Evolutionary conservation across 2,797 vertebrate genomes (phyloP).

Genomic region (Arctocebus calabarensis): DNA sequence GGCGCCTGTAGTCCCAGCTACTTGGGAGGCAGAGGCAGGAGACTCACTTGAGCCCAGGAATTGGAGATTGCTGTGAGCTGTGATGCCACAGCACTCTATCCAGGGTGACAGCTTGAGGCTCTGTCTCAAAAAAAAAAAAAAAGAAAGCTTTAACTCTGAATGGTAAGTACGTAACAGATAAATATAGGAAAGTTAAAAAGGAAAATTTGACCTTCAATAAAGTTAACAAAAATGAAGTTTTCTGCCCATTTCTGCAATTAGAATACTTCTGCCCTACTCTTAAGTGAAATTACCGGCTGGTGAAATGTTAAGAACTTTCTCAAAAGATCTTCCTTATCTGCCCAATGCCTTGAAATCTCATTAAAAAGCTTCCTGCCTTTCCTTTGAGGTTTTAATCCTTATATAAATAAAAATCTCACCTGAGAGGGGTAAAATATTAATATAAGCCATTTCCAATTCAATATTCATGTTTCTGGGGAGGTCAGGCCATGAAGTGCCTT

Average conservation of each 20-base stretch:
- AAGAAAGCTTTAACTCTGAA: not conserved
- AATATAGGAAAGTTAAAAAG: not conserved
- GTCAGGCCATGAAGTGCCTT: not conserved
- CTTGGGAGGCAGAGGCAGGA: too few species aligned
- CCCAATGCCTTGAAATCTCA: not conserved
- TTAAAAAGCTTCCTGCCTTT: constrained; percentile 12
- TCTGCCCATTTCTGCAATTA: not conserved
- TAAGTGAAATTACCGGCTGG: constrained; percentile 12
- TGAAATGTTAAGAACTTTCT: constrained; percentile 55
- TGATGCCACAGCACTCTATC: too few species aligned
- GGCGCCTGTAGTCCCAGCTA: too few species aligned
- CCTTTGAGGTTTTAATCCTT: constrained; percentile 36
- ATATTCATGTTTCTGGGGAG: constrained; percentile 4
- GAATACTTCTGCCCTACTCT: not conserved
- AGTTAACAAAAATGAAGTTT: constrained; percentile 23
- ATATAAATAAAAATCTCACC: constrained; percentile 28
- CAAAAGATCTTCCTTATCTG: constrained; percentile 41
- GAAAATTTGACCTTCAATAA: constrained; percentile 9
- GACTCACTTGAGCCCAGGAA: too few species aligned
- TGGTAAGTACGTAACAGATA: not conserved
- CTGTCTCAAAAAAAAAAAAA: too few species aligned
- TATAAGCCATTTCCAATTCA: constrained; percentile 23
- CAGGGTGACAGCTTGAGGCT: too few species aligned
- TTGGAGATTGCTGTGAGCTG: too few species aligned
- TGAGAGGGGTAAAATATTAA: constrained; percentile 24